phyloP scores from a whole-genome alignment of 35 echinoderm and acorn worm genomes.

The Heliocidaris tuberculata region DNA sequence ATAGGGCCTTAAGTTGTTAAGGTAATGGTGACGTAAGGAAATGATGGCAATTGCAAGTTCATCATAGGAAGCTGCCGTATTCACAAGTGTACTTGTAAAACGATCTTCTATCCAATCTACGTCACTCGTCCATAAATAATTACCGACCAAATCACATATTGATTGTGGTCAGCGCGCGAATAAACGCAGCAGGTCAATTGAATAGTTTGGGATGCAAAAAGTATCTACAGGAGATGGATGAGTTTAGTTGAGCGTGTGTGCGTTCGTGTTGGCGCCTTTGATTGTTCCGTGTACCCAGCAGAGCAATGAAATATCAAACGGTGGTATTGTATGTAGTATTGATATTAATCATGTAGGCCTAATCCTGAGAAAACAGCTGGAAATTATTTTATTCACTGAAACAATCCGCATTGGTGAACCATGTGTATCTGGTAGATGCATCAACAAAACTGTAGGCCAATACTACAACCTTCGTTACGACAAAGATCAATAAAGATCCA shows the following conservation, averaged over 20 bases:
- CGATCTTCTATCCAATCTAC: constrained; percentile 15
- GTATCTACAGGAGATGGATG: background rate
- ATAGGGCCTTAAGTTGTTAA: background rate
- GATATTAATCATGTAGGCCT: background rate
- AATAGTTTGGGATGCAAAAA: background rate
- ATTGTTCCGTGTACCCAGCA: background rate
- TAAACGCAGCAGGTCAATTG: constrained; percentile 32
- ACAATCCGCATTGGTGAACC: background rate
- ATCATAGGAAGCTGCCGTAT: background rate
- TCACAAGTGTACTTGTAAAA: constrained; percentile 23
- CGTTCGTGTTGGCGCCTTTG: background rate
- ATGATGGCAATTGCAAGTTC: background rate
- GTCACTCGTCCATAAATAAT: constrained; percentile 41
- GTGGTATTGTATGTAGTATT: background rate
- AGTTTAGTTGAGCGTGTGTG: background rate
- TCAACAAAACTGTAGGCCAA: background rate
- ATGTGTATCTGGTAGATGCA: background rate
- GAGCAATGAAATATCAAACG: background rate
- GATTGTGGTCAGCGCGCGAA: constrained; percentile 44
- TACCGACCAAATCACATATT: constrained; percentile 41
- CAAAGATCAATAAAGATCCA: background rate
- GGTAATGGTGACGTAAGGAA: background rate
- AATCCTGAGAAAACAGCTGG: background rate
- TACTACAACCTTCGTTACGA: constrained; percentile 7
- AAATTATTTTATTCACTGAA: background rate